Base-by-base conservation (phyloP, 2,888 invertebrate genomes). In the Tipula unca region DNA sequence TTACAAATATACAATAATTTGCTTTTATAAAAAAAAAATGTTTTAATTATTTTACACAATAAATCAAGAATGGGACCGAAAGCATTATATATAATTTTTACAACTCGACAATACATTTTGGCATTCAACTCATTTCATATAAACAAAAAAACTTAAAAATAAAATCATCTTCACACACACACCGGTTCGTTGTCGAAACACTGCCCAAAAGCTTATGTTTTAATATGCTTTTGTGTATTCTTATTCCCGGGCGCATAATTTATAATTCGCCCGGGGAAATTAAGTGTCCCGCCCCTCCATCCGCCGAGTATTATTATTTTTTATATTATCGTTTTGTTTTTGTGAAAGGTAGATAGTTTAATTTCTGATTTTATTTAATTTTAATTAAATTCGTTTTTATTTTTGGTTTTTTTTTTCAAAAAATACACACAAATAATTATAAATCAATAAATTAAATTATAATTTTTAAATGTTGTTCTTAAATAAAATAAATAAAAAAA, bases 301-400 rank as follows among this genome's bases (percentile, higher is more conserved):
- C 25, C 69, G 69, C 69, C 69, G 69, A 69, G 69, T 69, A 69
- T 69, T 69, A 69, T 69, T 69, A 69, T 69, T 69, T n/a, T n/a
- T 20, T 69, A 69, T 25, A 10, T 25, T 25, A 69, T 69, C 20
- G 25, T 69, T 48, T 48, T 48, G 25, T 69, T 69, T 20, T 20
- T 69, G 69, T 48, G 48, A 48, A 48, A n/a, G 48, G n/a, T 69
- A 69, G 69, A 25, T 69, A 69, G 69, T 69, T 69, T 69, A 69
- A 69, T 69, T 20, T 69, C 8, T 25, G 10, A 69, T 69, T 69
- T 69, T 13, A 20, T 69, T 25, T 69, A 25, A 69, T 25, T 69
- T 69, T 48, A 17, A 48, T 48, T 48, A 6, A 17, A n/a, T n/a
- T n/a, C n/a, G n/a, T n/a, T n/a, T n/a, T n/a, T n/a, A n/a, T n/a